phyloP scores from a whole-genome alignment of 2,113 vertebrate genomes.

The Protomyctophum bolini region DNA sequence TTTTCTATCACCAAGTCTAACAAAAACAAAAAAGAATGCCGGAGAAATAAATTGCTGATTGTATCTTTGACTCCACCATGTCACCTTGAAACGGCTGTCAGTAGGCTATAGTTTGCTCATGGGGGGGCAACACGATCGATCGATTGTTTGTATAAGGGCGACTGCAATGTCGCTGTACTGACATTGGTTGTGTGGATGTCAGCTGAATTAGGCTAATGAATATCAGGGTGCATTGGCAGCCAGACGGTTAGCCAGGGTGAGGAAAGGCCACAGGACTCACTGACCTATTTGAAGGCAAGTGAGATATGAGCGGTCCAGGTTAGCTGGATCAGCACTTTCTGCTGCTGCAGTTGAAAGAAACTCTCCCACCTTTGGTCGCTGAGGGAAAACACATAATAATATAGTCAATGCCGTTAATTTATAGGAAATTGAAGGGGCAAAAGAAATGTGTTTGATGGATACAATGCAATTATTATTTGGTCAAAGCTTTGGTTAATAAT shows the following conservation, averaged over 20 bases:
- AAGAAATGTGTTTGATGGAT: too few species aligned
- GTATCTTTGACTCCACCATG: neutral
- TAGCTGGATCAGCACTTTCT: constrained; percentile 59
- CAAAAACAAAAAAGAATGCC: too few species aligned
- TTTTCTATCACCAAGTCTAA: too few species aligned
- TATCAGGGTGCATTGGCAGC: constrained; percentile 9
- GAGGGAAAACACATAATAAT: constrained; percentile 16
- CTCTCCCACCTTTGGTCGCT: constrained; percentile 13
- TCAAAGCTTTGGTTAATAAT: too few species aligned
- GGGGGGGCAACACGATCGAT: constrained; percentile 38
- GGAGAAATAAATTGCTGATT: too few species aligned
- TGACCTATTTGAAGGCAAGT: constrained; percentile 64
- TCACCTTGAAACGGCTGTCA: constrained; percentile 53
- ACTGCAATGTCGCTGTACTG: constrained; percentile 57
- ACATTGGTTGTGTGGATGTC: constrained; percentile 50
- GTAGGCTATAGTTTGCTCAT: constrained; percentile 34
- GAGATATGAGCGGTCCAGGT: constrained; percentile 47
- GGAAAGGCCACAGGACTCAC: constrained; percentile 35
- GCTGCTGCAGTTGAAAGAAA: constrained; percentile 34
- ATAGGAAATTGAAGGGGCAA: too few species aligned
- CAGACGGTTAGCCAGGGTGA: constrained; percentile 40
- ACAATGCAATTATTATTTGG: too few species aligned
- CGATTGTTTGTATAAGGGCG: constrained; percentile 50
- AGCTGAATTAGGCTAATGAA: constrained; percentile 74
- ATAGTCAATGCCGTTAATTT: too few species aligned